Evolutionary conservation across 2,797 vertebrate genomes (phyloP).

Genomic region (Morelia viridis): DNA sequence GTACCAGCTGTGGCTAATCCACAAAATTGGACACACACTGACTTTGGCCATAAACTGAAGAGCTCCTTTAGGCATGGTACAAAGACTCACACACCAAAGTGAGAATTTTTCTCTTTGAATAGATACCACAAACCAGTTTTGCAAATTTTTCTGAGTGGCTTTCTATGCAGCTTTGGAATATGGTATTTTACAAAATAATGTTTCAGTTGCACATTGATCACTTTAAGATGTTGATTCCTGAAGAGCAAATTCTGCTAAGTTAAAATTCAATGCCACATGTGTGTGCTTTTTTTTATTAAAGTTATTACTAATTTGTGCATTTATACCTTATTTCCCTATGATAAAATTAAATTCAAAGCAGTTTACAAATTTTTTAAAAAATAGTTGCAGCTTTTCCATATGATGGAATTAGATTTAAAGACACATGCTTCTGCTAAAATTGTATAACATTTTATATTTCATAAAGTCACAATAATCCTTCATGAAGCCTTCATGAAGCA

Average conservation of each 20-base stretch:
- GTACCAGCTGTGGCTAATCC: constrained; percentile 6
- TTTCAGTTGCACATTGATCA: background rate
- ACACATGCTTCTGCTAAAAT: background rate
- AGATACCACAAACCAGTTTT: background rate
- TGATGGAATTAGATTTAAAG: background rate
- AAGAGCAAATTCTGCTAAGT: background rate
- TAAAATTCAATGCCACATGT: background rate
- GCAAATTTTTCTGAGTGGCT: background rate
- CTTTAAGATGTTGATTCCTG: background rate
- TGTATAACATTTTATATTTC: background rate
- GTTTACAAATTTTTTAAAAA: background rate
- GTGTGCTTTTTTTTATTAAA: background rate
- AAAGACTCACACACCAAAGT: background rate
- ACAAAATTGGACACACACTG: background rate
- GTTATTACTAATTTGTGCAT: background rate
- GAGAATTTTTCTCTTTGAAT: background rate
- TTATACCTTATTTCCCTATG: background rate
- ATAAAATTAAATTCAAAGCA: background rate
- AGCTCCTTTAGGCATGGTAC: background rate
- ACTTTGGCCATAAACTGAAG: background rate
- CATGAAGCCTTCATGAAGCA: background rate
- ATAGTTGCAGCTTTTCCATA: background rate
- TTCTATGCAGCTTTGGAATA: background rate
- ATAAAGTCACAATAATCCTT: background rate
- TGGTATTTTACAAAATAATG: background rate